Evolutionary conservation across 2,797 vertebrate genomes (phyloP).

Genomic region (Channallabes apus): DNA sequence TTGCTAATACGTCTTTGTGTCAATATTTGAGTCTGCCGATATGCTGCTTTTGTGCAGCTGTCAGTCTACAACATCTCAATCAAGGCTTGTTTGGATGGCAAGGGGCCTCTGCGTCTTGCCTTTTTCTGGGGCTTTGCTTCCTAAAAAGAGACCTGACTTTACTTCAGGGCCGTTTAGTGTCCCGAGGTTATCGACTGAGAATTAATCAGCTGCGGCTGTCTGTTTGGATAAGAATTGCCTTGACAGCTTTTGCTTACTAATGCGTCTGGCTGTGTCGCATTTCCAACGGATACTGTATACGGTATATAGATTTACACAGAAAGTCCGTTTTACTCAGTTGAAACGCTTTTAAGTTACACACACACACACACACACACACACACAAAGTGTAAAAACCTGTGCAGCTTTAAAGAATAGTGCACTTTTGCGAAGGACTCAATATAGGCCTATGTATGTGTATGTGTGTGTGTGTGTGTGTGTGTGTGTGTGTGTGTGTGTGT

Average conservation of each 20-base stretch:
- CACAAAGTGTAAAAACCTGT: constrained; percentile 64
- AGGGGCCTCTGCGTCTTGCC: background rate
- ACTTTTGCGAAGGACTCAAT: constrained; percentile 67
- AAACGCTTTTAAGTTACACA: constrained; percentile 57
- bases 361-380: constrained; percentile 39
- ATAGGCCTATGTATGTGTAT: too few relatives aligned
- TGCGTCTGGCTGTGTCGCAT: constrained; percentile 47
- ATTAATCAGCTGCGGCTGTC: constrained; percentile 53
- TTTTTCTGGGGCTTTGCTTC: background rate
- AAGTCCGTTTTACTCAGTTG: constrained; percentile 69
- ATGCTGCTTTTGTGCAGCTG: constrained; percentile 68
- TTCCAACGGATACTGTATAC: constrained; percentile 46
- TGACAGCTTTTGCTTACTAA: constrained; percentile 55
- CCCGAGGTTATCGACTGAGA: constrained; percentile 49
- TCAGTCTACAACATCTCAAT: constrained; percentile 61
- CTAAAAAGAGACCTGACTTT: constrained; percentile 27
- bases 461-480: background rate
- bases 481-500: constrained; percentile 8
- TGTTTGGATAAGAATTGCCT: constrained; percentile 46
- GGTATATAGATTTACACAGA: constrained; percentile 66
- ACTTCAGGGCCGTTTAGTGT: constrained; percentile 34
- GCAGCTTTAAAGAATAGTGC: constrained; percentile 51
- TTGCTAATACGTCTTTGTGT: constrained; percentile 60
- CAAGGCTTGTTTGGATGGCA: constrained; percentile 46
- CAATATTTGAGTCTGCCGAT: constrained; percentile 72